A percentile compares a stretch with the other conserved stretches of the same genome.
Evolutionary conservation across 2,888 invertebrate genomes (phyloP).

Genomic region (Copidosoma aretas): DNA sequence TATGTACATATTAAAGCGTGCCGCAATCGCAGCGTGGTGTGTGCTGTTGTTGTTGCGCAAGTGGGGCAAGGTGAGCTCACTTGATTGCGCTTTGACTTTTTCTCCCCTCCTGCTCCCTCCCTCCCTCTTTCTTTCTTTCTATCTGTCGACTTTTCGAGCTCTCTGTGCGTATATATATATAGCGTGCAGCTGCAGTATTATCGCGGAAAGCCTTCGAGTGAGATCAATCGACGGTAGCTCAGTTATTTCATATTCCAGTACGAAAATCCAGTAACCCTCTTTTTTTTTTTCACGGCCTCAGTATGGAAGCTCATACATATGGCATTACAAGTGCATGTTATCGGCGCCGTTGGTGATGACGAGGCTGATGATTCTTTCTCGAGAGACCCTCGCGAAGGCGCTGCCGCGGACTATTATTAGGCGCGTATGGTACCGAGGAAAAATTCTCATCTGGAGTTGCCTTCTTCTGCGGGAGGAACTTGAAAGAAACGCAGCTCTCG

Average conservation of each 20-base stretch:
- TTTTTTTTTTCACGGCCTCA: no score
- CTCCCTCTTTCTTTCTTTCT: neutral
- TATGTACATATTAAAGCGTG: slow-evolving; percentile 7
- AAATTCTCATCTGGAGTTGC: slow-evolving; percentile 9
- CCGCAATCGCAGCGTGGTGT: slow-evolving; percentile 9
- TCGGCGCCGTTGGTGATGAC: no score
- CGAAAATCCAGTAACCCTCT: no score
- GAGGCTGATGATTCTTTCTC: no score
- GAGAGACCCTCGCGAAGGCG: neutral
- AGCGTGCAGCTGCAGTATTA: neutral
- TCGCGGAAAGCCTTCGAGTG: no score
- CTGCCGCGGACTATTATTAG: neutral
- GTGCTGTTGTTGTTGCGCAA: no score
- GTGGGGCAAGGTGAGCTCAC: slow-evolving; percentile 36
- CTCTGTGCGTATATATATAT: neutral
- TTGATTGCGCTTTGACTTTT: slow-evolving; percentile 40
- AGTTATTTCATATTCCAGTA: no score
- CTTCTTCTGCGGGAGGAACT: neutral
- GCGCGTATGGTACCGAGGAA: neutral
- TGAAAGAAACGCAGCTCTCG: neutral
- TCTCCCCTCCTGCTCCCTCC: slow-evolving; percentile 7
- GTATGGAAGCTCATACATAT: no score
- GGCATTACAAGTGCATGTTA: no score
- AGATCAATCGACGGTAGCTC: no score
- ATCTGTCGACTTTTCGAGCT: neutral